Base-by-base conservation (phyloP, 1,140 invertebrate species). In the Marisa cornuarietis region DNA sequence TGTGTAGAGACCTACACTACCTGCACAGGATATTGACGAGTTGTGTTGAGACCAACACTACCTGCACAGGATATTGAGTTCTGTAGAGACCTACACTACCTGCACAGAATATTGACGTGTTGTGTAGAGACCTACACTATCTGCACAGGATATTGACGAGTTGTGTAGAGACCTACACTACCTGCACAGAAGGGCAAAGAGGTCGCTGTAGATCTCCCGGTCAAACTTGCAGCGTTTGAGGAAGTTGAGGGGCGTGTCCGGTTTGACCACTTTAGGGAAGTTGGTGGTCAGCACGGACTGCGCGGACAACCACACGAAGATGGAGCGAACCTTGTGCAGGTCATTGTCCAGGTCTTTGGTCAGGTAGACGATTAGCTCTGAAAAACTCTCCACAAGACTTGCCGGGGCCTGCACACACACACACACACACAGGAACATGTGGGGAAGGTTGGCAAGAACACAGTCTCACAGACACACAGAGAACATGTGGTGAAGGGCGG, bases 161-260 rank as follows among this genome's bases (percentile, higher is more conserved):
- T 1, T 42, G 31, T 42, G 31, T 42, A 58, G 0, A 58, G 16
- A 58, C n/a, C 61, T 3, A 42, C 31, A 16, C 66, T 62, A 84
- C 83, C 83, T 78, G 75, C 83, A 84, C n/a, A 84, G n/a, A 26
- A 84, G 58, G 20, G 83, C 81, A 42, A 84, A 84, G 26, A 84
- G 66, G 20, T 79, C 79, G 13, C 76, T 65, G 76, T 82, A 84
- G 22, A 75, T 66, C 7, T 68, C 77, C 11, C 82, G 72, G 62
- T 81, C 69, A 4, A 65, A 18, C 26, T 82, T 71, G 22, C 82
- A 81, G 16, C 78, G 24, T 62, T 79, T 84, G 26, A 82, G 82
- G 69, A 71, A 84, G 11, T 72, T 77, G 18, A 73, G 58, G 2
- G 83, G 83, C 1, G 83, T 84, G 71, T 73, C 42, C 20, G 78